Base-by-base conservation (phyloP, 1,140 invertebrate species). In the Rhysida immarginata region DNA sequence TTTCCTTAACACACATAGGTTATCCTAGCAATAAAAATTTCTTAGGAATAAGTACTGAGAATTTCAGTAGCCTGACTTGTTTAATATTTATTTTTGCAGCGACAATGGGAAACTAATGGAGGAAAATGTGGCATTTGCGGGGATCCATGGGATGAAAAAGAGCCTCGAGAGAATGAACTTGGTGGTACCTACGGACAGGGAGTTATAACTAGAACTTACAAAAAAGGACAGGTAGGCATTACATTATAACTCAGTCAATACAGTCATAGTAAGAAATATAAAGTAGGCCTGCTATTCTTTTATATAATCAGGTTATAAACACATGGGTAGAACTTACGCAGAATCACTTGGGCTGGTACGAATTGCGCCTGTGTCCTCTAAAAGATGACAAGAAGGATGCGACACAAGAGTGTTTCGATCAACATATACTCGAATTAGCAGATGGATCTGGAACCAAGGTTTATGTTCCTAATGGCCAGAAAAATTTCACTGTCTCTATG, bases 351-450 rank as follows among this genome's bases (percentile, higher is more conserved):
- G 78, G 79, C 2, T 64, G 68, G 52, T 79, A 81, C 55, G 64
- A 66, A 56, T 81, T 79, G 62, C 60, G 75, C 3, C 45, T 83
- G 2, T 83, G 81, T 56, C 65, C 66, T 2, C 52, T 49, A 21
- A 62, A 58, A 8, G 69, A 73, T 20, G 62, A 79, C 35, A 63
- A 68, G 1, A 61, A 65, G 3, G 53, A 62, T 0, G 62, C 67
- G 1, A 78, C 79, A 3, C 52, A 54, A 41, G 76, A 81, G 0
- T 92, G 87, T 62, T 70, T 92, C 23, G 83, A 90, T 64, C 70
- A 81, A 59, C 70, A 87, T 66, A 60, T 85, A 0, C 70, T 93
- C 0, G 66, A 72, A 45, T 69, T 81, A 44, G 70, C 73, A n/a
- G 74, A 78, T 57, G 64, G 78, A 56, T 75, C 78, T 14, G 67